Base-by-base conservation (phyloP, 1,140 invertebrate species). In the Oryzaephilus surinamensis region DNA sequence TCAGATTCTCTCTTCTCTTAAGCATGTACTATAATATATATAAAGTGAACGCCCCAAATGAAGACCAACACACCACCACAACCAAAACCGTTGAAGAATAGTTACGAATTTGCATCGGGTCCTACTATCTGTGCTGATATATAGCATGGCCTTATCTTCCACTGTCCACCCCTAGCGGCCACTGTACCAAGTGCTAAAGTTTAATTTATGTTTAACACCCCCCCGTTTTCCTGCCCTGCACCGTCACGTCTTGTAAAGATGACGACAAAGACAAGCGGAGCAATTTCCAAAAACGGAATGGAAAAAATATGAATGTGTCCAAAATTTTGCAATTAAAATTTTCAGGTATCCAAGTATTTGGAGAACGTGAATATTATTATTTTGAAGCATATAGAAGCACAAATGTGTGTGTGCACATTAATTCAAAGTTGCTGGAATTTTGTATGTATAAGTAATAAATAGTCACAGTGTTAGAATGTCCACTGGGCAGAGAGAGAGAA, bases 151-250 rank as follows among this genome's bases (percentile, higher is more conserved):
- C 53, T 55, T 55, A 55, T 55, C 53, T 52, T 34, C n/a, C 42
- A 36, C 48, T 52, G 56, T 58, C 56, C 56, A 58, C 56, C 56
- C 50, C 50, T 47, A 37, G 30, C 43, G 52, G 50, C 50, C 46
- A 52, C 41, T 47, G 49, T 55, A 52, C 49, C 51, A 54, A 54
- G 48, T 52, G 54, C 51, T 58, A 57, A 57, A 58, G 54, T 58
- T 58, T 57, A 58, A 58, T 58, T 58, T 58, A 58, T 58, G 45
- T 36, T 46, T n/a, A n/a, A n/a, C n/a, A n/a, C n/a, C n/a, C n/a
- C n/a, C n/a, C n/a, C n/a, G n/a, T n/a, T n/a, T 36, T 41, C 40
- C 39, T 48, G 45, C 49, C 48, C 45, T 51, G 50, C 56, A 58
- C 57, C 54, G 56, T 56, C 56, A 57, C 54, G 46, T 58, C 56